Percentiles rank a stretch among this genome's conserved stretches.
Conservation (phyloP, 2,797 vertebrate genomes). For the Peromyscus melanophrys region DNA sequence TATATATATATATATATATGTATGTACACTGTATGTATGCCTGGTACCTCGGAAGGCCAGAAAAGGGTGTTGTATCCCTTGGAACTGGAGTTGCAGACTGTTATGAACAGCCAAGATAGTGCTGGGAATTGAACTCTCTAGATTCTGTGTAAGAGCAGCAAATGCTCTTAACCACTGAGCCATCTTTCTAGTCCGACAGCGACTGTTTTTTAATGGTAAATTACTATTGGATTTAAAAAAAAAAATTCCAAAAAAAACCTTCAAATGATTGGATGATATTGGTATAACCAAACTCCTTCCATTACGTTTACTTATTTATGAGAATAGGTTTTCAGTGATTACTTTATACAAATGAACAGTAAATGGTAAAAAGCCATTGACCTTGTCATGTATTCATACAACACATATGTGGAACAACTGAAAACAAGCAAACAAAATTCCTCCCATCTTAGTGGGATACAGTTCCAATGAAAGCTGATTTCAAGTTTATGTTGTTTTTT, state of each 20-base stretch:
- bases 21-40: too few relatives aligned
- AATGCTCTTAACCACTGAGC: not conserved
- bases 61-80: not conserved
- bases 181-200: not conserved
- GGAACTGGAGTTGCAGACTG: not conserved
- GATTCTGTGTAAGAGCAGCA: not conserved
- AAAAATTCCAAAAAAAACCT: not conserved
- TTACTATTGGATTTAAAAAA: not conserved
- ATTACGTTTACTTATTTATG: not conserved
- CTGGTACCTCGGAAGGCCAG: too few relatives aligned
- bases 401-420: not conserved
- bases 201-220: not conserved
- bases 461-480: not conserved
- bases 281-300: not conserved
- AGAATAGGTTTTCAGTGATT: conserved; percentile 27
- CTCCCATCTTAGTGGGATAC: not conserved
- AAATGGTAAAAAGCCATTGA: not conserved
- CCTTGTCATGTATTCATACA: not conserved
- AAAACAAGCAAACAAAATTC: not conserved
- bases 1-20: too few relatives aligned
- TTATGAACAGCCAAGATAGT: not conserved
- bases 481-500: not conserved
- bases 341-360: not conserved
- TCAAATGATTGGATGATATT: not conserved
- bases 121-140: not conserved